Percentiles rank a stretch among this genome's conserved stretches.
phyloP scores from a whole-genome alignment of 2,888 invertebrate species.

The Phoronis australis region DNA sequence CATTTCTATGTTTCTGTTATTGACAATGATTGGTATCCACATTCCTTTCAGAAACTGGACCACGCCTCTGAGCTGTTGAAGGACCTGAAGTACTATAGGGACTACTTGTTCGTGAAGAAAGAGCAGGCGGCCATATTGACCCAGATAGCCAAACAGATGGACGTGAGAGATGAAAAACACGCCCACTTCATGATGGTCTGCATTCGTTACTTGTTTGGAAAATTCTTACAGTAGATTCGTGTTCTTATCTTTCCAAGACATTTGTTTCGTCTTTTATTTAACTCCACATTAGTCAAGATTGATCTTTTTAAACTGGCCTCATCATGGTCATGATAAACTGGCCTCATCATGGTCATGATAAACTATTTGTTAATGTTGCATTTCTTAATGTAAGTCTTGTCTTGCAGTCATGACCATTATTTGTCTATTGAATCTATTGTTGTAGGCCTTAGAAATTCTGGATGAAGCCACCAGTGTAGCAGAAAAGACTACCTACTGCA shows the following conservation, averaged over 20 bases:
- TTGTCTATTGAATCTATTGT: not conserved
- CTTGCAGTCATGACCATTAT: too few relatives aligned
- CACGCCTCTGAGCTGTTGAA: conserved; percentile 25
- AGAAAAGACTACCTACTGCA: conserved; percentile 28
- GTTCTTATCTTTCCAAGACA: too few relatives aligned
- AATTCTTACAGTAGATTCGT: too few relatives aligned
- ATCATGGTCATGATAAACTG: too few relatives aligned
- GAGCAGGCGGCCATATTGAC: conserved; percentile 31
- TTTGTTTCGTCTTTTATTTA: too few relatives aligned
- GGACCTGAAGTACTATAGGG: conserved; percentile 28
- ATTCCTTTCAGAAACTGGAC: conserved; percentile 26
- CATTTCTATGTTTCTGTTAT: not conserved
- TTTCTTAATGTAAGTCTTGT: too few relatives aligned
- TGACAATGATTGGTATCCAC: too few relatives aligned
- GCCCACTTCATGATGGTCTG: conserved; percentile 36
- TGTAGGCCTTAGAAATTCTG: conserved; percentile 29
- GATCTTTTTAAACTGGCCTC: too few relatives aligned
- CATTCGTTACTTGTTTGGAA: too few relatives aligned
- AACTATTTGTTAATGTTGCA: too few relatives aligned
- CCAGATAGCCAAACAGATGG: conserved; percentile 27
- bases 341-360: too few relatives aligned
- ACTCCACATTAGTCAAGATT: too few relatives aligned
- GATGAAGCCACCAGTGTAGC: conserved; percentile 27
- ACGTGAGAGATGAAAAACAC: conserved; percentile 26
- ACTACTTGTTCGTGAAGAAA: conserved; percentile 32